Evolutionary conservation across 2,113 vertebrate species (phyloP).

Genomic region (Leiothrix lutea): DNA sequence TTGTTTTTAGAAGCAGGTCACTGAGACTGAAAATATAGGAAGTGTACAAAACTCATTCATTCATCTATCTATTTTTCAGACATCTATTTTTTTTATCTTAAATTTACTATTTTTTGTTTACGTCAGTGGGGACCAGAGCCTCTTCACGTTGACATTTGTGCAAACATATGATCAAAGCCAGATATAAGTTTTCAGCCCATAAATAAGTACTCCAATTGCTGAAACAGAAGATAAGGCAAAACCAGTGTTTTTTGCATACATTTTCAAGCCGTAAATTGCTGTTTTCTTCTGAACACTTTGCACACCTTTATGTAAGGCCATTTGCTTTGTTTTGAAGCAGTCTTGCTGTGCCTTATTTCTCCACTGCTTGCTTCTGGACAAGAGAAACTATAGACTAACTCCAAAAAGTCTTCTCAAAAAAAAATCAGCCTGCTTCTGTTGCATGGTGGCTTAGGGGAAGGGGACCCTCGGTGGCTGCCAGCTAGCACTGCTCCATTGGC

Average conservation of each 20-base stretch:
- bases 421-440: not conserved
- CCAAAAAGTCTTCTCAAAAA: not conserved
- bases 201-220: not conserved
- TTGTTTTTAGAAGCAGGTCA: not conserved
- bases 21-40: not conserved
- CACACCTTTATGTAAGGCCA: not conserved
- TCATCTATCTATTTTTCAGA: no score
- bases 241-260: not conserved
- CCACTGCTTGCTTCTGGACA: not conserved
- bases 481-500: not conserved
- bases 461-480: not conserved
- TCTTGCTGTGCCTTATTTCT: not conserved
- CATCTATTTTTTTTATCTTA: not conserved
- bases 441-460: not conserved
- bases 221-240: not conserved
- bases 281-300: not conserved
- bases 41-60: not conserved
- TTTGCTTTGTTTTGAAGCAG: not conserved
- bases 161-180: not conserved
- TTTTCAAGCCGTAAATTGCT: not conserved
- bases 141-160: not conserved
- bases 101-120: not conserved
- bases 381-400: not conserved
- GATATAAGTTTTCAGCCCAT: not conserved
- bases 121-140: not conserved